Evolutionary conservation across 2,797 vertebrate species (phyloP).

Genomic region (Esox lucius): DNA sequence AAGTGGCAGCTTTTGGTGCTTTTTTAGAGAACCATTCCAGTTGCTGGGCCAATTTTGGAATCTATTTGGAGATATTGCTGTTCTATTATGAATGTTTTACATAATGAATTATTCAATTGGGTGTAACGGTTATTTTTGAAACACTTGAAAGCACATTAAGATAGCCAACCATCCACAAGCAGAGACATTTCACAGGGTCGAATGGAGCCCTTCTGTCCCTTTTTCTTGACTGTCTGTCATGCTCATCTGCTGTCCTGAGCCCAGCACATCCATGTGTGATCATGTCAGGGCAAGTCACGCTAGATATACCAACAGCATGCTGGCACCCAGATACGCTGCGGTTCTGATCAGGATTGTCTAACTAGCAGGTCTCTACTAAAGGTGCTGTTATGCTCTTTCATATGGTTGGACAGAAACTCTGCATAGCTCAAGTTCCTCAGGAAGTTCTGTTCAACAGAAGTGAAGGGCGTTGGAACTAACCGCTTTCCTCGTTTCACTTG

Average conservation of each 20-base stretch:
- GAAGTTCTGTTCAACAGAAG: conserved; percentile 63
- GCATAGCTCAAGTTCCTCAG: conserved; percentile 54
- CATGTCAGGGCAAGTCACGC: neutral
- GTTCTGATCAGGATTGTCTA: conserved; percentile 26
- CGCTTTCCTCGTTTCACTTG: conserved; percentile 52
- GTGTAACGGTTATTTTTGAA: conserved; percentile 49
- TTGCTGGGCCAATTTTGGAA: conserved; percentile 29
- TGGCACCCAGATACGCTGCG: conserved; percentile 17
- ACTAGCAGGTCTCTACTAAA: neutral
- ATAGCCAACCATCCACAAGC: neutral
- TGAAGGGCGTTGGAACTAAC: conserved; percentile 62
- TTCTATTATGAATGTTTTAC: conserved; percentile 59
- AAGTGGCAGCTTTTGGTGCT: neutral
- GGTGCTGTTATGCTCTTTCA: conserved; percentile 33
- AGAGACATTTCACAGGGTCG: neutral
- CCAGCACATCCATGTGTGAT: conserved; percentile 7
- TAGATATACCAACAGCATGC: conserved; percentile 27
- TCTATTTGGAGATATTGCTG: conserved; percentile 56
- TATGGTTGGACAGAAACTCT: conserved; percentile 41
- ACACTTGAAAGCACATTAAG: conserved; percentile 8
- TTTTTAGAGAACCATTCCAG: conserved; percentile 2
- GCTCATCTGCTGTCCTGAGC: neutral
- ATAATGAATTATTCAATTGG: conserved; percentile 54
- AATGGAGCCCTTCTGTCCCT: neutral
- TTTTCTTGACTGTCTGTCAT: neutral